These are phyloP conservation scores for Orthonyx spaldingii DNA, from an alignment of 2,113 vertebrate species.

Conservation along the genomic window DNA sequence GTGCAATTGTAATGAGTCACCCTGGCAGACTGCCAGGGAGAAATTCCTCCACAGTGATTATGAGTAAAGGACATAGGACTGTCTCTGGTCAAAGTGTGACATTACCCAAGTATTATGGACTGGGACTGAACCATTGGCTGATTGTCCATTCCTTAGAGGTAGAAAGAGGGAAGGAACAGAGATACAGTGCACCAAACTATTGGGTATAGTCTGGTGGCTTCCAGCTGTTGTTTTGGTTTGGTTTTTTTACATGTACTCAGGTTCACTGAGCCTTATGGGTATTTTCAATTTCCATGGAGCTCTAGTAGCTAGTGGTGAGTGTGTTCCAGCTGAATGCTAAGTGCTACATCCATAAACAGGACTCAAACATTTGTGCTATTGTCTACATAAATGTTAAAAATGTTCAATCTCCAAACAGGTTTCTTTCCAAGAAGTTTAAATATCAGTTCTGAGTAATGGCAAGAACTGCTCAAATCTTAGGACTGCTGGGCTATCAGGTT, in stretches of 20 bases:
- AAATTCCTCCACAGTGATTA: not conserved
- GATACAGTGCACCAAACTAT: accelerated
- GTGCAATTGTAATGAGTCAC: not conserved
- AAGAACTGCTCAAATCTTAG: not conserved
- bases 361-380: not conserved
- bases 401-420: not conserved
- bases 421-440: not conserved
- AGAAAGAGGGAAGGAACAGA: not conserved
- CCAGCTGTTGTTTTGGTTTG: not conserved
- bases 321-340: not conserved
- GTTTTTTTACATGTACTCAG: not conserved
- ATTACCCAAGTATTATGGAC: not conserved
- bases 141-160: not conserved
- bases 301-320: not conserved
- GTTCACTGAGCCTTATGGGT: not conserved
- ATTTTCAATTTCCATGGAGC: not conserved
- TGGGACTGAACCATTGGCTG: not conserved
- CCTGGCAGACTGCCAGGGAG: not conserved
- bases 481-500: not conserved
- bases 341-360: not conserved
- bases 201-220: not conserved
- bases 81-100: not conserved
- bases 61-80: not conserved
- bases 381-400: not conserved
- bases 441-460: not conserved